Base-by-base conservation (phyloP, 2,113 vertebrate genomes). In the Malurus alboscapulatus region DNA sequence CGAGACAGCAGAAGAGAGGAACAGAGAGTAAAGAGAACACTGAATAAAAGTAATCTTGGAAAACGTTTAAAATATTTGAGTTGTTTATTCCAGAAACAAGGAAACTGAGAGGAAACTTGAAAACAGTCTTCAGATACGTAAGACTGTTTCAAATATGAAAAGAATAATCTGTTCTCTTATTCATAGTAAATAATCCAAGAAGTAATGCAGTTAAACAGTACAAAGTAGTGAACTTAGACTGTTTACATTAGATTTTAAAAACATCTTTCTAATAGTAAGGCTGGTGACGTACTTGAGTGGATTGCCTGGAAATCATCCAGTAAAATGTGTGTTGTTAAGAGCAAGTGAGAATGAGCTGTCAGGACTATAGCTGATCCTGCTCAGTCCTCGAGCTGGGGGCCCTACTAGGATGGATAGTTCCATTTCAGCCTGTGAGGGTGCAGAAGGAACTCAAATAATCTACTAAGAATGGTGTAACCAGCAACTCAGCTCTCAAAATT, bases 181-280 rank as follows among this genome's bases (percentile, higher is more conserved):
- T 34, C 14, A 8, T 50, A 66, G 54, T 87, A 80, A 92, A 92
- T 6, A 84, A 84, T n/a, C 58, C 74, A 87, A 90, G 79, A 79
- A 81, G 89, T 55, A 88, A 54, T 21, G 22, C 53, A 59, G 38
- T 87, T 91, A 47, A 84, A 84, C 45, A 68, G 69, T 34, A 88
- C 44, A 67, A 93, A 87, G 32, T 40, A 68, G 55, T 66, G 55
- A 81, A 94, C 68, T 89, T 59, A 16, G 4, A 50, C 57, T 84
- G 90, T 94, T 95, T 95, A 95, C n/a, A 68, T 17, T 40, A 32
- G 57, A 95, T 59, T 20, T 79, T 94, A 57, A 75, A 81, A 95
- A 75, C 74, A 85, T 76, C 66, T 72, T 89, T 90, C 54, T 66
- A 57, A 61, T 77, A 88, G 57, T 78, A 87, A 94, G 58, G 18